Base-by-base conservation (phyloP, 2,888 invertebrate species). In the Patella pellucida region DNA sequence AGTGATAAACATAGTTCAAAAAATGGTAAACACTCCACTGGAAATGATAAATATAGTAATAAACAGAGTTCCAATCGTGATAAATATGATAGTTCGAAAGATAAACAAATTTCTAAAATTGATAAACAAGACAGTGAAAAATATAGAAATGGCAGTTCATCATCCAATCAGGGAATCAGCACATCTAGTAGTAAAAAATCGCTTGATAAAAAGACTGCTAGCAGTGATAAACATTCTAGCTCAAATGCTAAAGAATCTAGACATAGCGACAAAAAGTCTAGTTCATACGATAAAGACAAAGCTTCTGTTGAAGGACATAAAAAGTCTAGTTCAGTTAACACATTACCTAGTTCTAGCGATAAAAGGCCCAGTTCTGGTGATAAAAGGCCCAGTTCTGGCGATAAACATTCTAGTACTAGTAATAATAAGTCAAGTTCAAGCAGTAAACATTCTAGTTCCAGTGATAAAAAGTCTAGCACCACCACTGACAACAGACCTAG, bases 231-330 rank as follows among this genome's bases (percentile, higher is more conserved):
- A 12, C n/a, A 72, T 41, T 23, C 23, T 16, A 72, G n/a, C 5
- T 16, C n/a, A 5, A 68, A 12, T 9, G 51, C 15, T 16, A 73
- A 73, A 14, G 68, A 73, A 27, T 68, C 68, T 7, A 68, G 52
- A 19, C 68, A 68, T 73, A 68, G 73, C 52, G 73, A 68, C 31
- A 41, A 4, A 19, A 73, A 52, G 69, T 41, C 50, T 11, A 62
- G 14, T 19, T 41, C 41, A 41, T 41, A 41, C 7, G 41, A 41
- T 41, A 41, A 68, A 31, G 50, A 41, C 9, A 41, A 41, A 41
- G 7, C 9, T 41, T 41, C 41, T 1, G 41, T 41, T 41, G 41
- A 41, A 9, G 41, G 41, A 41, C 41, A 41, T 41, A 41, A 41
- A 41, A 41, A 41, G 41, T 41, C 41, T 41, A 41, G 0, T 41